phyloP scores from a whole-genome alignment of 2,797 vertebrate genomes.

The Acridotheres tristis region DNA sequence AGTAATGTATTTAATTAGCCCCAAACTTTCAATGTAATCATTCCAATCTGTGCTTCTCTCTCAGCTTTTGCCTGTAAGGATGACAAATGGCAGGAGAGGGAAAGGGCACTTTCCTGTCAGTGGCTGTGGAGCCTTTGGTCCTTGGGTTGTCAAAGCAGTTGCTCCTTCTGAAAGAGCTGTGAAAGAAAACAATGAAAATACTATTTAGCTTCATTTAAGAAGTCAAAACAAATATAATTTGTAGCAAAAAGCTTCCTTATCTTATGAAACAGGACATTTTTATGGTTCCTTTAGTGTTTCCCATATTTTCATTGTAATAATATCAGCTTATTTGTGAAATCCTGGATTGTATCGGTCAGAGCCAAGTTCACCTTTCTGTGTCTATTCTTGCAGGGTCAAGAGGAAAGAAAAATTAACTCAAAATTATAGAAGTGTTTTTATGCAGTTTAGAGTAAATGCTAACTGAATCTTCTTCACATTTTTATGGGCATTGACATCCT shows the following conservation, averaged over 20 bases:
- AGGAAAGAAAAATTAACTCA: neutral
- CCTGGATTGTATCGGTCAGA: neutral
- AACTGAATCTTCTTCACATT: neutral
- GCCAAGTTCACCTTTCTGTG: neutral
- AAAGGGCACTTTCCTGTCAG: conserved; percentile 76
- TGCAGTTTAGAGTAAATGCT: neutral
- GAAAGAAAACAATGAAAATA: neutral
- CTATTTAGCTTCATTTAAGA: neutral
- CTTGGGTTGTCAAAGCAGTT: neutral
- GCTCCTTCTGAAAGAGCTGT: neutral
- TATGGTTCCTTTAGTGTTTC: neutral
- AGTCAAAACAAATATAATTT: neutral
- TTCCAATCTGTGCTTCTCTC: conserved; percentile 78
- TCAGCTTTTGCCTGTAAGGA: conserved; percentile 71
- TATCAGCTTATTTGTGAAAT: neutral
- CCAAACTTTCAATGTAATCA: conserved; percentile 75
- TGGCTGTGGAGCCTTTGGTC: neutral
- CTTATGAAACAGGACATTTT: neutral
- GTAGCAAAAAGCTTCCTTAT: neutral
- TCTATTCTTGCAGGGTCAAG: neutral
- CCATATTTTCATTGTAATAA: neutral
- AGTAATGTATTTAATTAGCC: conserved; percentile 79
- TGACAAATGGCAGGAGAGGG: conserved; percentile 67
- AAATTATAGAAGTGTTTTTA: neutral
- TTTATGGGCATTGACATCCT: neutral